Base-by-base conservation (phyloP, 2,888 invertebrate genomes). In the Agriopis leucophaearia region DNA sequence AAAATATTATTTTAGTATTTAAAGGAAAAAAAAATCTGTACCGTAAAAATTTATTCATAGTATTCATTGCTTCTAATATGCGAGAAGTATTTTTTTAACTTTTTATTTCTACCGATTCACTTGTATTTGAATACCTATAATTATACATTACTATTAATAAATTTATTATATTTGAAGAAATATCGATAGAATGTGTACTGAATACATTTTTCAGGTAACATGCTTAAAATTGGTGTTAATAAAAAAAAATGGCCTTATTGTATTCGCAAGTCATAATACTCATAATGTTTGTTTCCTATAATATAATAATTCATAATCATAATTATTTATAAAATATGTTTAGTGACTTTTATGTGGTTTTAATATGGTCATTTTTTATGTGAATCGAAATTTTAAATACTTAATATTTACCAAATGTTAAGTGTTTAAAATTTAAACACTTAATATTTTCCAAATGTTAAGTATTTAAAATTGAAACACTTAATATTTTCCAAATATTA, bases 201-300 rank as follows among this genome's bases (percentile, higher is more conserved):
- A 42, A 44, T 55, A 55, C 3, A 27, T 62, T 62, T 66, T 66
- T 62, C 66, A 62, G 57, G 52, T 54, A 42, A 15, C 13, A 47
- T 16, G 54, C 58, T 69, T 64, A 35, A 44, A 55, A 52, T 64
- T 51, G 52, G 35, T 52, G 60, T 64, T 68, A 56, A 44, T 51
- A 51, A 48, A 69, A 62, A 58, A 69, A 62, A 58, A 62, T 65
- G 61, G 62, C 61, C 62, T 64, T 64, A 56, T 52, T 69, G 47
- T 61, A 63, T 68, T 64, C 60, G 63, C 59, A 79, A 75, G 69
- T 76, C 75, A 81, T 81, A 85, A 86, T 85, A 86, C 86, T 85
- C 86, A 89, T 78, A 76, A 78, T 75, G 12, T 80, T 81, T 75
- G 85, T 87, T 85, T 88, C 87, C 87, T 88, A 85, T 81, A 55